Percentiles rank a stretch among this genome's conserved stretches.
These are phyloP conservation scores for Pogonocherus hispidulus DNA, from an alignment of 2,888 invertebrate species.

Conservation along the genomic window DNA sequence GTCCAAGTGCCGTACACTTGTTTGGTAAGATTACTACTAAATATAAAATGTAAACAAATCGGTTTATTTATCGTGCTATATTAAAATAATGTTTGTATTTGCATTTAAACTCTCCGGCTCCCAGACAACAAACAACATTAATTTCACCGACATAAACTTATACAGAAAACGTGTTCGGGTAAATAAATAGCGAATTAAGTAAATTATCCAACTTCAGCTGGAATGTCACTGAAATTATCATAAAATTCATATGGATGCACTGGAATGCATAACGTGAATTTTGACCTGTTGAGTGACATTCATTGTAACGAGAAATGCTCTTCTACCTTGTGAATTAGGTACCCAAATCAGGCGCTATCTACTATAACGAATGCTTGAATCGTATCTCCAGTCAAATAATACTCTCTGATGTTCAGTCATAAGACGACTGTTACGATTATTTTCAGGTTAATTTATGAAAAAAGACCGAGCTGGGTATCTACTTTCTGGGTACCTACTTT, in stretches of 20 bases:
- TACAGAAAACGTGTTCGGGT: slow-evolving; percentile 44
- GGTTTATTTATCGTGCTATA: slow-evolving; percentile 22
- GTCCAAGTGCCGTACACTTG: background rate
- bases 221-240: slow-evolving; percentile 51
- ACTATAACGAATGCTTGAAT: slow-evolving; percentile 4
- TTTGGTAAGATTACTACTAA: background rate
- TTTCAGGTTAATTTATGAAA: background rate
- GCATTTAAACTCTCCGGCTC: slow-evolving; percentile 27
- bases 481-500: too few species aligned
- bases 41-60: slow-evolving; percentile 23
- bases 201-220: slow-evolving; percentile 51
- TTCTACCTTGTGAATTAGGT: slow-evolving; percentile 12
- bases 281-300: slow-evolving; percentile 39
- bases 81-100: slow-evolving; percentile 17
- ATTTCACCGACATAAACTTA: slow-evolving; percentile 26
- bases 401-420: background rate
- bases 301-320: slow-evolving; percentile 10
- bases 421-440: background rate
- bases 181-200: slow-evolving; percentile 54
- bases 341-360: slow-evolving; percentile 5
- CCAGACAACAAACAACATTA: slow-evolving; percentile 30
- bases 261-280: slow-evolving; percentile 46
- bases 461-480: too few species aligned
- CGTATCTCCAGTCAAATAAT: background rate
- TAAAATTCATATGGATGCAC: slow-evolving; percentile 49